A percentile compares a stretch with the other conserved stretches of the same genome.
Evolutionary conservation across 2,888 invertebrate genomes (phyloP).

Genomic region (Tenthredo livida): DNA sequence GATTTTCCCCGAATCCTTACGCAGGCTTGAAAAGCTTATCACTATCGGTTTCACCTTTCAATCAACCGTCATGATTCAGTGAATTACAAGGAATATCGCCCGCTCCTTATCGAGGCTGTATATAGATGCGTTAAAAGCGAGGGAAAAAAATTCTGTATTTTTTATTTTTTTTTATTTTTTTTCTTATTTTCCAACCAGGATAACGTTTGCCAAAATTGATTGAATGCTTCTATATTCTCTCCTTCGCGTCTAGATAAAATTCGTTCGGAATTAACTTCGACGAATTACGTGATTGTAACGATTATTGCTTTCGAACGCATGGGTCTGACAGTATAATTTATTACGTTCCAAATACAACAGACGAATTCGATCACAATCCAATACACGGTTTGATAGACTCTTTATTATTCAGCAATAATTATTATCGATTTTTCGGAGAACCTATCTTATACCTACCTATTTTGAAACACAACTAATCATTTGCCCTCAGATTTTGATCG

Average conservation of each 20-base stretch:
- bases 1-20: background rate
- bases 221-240: background rate
- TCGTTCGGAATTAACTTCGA: background rate
- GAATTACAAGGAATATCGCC: background rate
- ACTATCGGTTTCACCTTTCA: constrained; percentile 17
- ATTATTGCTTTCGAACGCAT: background rate
- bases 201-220: background rate
- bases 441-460: background rate
- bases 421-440: background rate
- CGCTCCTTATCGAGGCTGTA: background rate
- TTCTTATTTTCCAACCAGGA: background rate
- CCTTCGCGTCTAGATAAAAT: background rate
- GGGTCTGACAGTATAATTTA: background rate
- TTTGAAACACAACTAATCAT: background rate
- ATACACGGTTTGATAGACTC: background rate
- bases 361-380: background rate
- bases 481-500: background rate
- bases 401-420: background rate
- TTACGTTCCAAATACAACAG: background rate
- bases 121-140: background rate
- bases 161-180: background rate
- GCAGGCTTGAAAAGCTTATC: constrained; percentile 22
- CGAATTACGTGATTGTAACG: background rate
- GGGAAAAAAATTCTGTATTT: background rate
- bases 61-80: background rate